Evolutionary conservation across 2,113 vertebrate genomes (phyloP).

Genomic region (Alouatta palliata): DNA sequence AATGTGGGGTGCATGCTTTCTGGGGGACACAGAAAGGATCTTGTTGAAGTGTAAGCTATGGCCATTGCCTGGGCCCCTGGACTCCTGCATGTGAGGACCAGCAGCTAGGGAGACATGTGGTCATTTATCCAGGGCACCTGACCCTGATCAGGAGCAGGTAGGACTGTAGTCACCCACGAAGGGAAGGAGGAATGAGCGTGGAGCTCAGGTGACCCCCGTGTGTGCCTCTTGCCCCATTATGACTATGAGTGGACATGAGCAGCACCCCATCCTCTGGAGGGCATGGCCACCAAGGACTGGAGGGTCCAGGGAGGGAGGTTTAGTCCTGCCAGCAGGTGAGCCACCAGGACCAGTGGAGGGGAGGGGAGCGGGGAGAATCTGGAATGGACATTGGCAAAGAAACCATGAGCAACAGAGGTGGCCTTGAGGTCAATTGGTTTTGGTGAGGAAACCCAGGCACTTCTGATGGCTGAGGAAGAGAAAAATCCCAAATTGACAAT

Average conservation of each 20-base stretch:
- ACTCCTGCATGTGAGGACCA: neutral
- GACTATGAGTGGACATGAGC: neutral
- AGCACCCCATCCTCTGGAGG: neutral
- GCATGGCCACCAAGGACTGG: neutral
- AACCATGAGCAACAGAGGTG: neutral
- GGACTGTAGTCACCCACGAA: neutral
- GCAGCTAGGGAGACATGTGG: neutral
- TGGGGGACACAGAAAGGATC: neutral
- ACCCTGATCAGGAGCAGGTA: neutral
- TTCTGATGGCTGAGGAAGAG: neutral
- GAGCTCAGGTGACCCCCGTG: neutral
- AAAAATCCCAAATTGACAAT: neutral
- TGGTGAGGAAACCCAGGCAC: neutral
- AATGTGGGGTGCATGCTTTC: neutral
- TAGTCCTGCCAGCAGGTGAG: neutral
- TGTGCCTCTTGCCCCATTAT: neutral
- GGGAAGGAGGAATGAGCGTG: neutral
- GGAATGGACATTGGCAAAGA: neutral
- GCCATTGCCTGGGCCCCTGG: neutral
- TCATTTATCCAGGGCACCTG: neutral
- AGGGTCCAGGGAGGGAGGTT: neutral
- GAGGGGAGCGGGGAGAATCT: neutral
- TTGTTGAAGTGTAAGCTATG: neutral
- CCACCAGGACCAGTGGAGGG: neutral
- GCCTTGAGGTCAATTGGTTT: neutral